Evolutionary conservation across 2,113 vertebrate species (phyloP).

Genomic region (Bambusicola thoracicus): DNA sequence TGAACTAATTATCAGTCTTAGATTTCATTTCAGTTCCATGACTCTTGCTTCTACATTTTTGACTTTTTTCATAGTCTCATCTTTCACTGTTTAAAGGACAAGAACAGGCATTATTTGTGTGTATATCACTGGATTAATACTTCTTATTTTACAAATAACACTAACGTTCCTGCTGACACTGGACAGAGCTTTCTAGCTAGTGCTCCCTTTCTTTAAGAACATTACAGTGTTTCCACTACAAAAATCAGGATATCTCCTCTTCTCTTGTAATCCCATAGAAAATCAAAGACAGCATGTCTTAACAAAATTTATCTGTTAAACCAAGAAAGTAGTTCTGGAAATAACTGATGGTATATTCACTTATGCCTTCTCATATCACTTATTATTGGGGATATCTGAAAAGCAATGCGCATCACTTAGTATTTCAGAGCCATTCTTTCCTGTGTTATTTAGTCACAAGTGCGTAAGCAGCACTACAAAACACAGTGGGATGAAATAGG

Average conservation of each 20-base stretch:
- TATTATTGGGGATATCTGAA: neutral
- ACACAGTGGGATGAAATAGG: neutral
- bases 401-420: neutral
- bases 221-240: neutral
- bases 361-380: no score
- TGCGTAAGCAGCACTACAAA: neutral
- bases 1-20: slow-evolving; percentile 49
- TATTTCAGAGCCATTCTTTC: slow-evolving; percentile 14
- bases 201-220: neutral
- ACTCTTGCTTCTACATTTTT: slow-evolving; percentile 7
- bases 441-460: neutral
- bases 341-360: neutral
- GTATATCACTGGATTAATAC: neutral
- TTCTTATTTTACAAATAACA: neutral
- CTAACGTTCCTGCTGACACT: neutral
- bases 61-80: neutral
- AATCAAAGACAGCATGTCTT: neutral
- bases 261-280: neutral
- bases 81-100: neutral
- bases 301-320: neutral
- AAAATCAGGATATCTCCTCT: neutral
- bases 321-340: neutral
- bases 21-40: slow-evolving; percentile 4
- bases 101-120: neutral
- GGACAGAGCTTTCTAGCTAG: neutral